phyloP scores from a whole-genome alignment of 2,797 vertebrate species.

The Pseudopleuronectes americanus region DNA sequence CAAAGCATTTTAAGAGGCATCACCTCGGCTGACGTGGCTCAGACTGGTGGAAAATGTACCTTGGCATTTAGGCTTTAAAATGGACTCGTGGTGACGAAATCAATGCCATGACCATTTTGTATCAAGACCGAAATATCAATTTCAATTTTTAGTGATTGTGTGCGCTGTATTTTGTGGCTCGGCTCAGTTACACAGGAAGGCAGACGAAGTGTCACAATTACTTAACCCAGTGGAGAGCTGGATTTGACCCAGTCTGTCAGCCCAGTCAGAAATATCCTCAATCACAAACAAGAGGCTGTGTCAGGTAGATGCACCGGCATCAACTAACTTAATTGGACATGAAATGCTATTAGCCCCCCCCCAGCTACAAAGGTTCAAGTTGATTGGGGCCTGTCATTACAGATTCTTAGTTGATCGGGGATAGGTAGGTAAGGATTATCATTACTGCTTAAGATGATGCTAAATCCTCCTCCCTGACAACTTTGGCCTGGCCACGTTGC shows the following conservation, averaged over 20 bases:
- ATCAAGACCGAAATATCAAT: slow-evolving; percentile 65
- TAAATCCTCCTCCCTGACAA: slow-evolving; percentile 44
- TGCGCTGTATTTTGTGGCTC: slow-evolving; percentile 43
- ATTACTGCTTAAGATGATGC: slow-evolving; percentile 43
- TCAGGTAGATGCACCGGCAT: slow-evolving; percentile 55
- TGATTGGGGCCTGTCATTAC: slow-evolving; percentile 80
- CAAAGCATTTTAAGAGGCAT: slow-evolving; percentile 68
- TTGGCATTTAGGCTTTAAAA: slow-evolving; percentile 62
- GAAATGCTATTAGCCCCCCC: slow-evolving; percentile 80
- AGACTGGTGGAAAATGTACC: slow-evolving; percentile 55
- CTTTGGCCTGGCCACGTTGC: slow-evolving; percentile 49
- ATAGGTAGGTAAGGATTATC: slow-evolving; percentile 62
- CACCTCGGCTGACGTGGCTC: slow-evolving; percentile 49
- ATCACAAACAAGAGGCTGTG: slow-evolving; percentile 55
- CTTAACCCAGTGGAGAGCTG: slow-evolving; percentile 64
- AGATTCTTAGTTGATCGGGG: slow-evolving; percentile 71
- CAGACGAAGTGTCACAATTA: slow-evolving; percentile 70
- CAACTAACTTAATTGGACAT: slow-evolving; percentile 79
- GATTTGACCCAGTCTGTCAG: slow-evolving; percentile 74
- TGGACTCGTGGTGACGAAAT: slow-evolving; percentile 49
- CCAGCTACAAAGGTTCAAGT: slow-evolving; percentile 70
- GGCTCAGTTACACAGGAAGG: slow-evolving; percentile 50
- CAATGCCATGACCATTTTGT: slow-evolving; percentile 63
- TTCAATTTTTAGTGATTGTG: slow-evolving; percentile 56
- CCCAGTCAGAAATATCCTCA: slow-evolving; percentile 47